Percentiles rank a stretch among this genome's conserved stretches.
Conservation (phyloP, 2,113 vertebrate genomes). For the Anser brachyrhynchus region DNA sequence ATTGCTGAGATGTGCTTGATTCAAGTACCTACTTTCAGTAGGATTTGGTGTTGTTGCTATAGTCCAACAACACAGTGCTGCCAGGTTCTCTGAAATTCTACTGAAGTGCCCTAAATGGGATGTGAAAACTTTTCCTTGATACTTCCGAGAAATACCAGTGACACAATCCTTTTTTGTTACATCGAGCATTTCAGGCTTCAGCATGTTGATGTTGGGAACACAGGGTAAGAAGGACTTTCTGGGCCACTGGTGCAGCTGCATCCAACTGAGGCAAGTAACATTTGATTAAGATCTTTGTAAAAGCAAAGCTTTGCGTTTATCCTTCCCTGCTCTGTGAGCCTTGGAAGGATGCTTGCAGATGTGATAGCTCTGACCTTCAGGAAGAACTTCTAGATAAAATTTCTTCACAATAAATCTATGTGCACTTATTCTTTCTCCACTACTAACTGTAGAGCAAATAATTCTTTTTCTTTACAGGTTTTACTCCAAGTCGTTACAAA, state of each 20-base stretch:
- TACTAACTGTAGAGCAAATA: background rate
- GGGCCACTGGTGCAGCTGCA: background rate
- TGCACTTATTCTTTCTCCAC: background rate
- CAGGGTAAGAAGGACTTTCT: background rate
- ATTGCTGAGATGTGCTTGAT: background rate
- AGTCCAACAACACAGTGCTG: background rate
- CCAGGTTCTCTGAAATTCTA: background rate
- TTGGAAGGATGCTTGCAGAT: background rate
- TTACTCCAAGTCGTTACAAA: background rate
- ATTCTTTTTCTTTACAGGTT: background rate
- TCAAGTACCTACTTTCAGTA: background rate
- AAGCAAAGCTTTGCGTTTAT: background rate
- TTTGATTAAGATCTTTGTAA: background rate
- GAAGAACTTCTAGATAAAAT: background rate
- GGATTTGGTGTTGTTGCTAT: background rate
- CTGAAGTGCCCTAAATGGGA: background rate
- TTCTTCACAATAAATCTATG: background rate
- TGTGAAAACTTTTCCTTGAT: background rate
- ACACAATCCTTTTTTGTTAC: background rate
- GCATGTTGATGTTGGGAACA: background rate
- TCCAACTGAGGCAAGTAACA: rapidly evolving
- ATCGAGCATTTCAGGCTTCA: background rate
- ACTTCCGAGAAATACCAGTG: rapidly evolving
- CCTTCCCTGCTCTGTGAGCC: background rate
- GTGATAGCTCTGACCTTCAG: background rate